Conservation (phyloP, 2,797 vertebrate species). For the Pseudochromis fuscus region DNA sequence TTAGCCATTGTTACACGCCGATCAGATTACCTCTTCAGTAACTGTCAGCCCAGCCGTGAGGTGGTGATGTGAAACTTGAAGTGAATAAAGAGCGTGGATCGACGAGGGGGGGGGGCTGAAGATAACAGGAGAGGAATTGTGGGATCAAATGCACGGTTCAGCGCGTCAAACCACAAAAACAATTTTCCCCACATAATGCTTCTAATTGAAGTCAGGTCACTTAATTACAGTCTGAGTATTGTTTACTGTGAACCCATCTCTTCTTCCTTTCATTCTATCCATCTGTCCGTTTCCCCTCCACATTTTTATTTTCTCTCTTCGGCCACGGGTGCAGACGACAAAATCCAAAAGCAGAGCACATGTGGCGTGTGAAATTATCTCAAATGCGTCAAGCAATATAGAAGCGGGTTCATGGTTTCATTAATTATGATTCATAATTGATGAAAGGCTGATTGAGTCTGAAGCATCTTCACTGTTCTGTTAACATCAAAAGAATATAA, state of each 20-base stretch:
- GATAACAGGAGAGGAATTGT: slow-evolving; percentile 62
- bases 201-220: slow-evolving; percentile 76
- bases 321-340: too few relatives aligned
- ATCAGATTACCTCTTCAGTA: slow-evolving; percentile 70
- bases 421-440: slow-evolving; percentile 23
- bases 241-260: slow-evolving; percentile 66
- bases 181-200: slow-evolving; percentile 68
- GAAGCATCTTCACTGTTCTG: neutral
- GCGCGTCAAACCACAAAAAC: slow-evolving; percentile 67
- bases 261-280: slow-evolving; percentile 51
- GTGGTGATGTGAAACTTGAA: slow-evolving; percentile 52
- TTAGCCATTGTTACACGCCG: slow-evolving; percentile 64
- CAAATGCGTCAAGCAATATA: slow-evolving; percentile 10
- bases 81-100: slow-evolving; percentile 54
- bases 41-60: slow-evolving; percentile 57
- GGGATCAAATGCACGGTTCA: slow-evolving; percentile 65
- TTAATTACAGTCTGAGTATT: slow-evolving; percentile 74
- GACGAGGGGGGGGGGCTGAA: slow-evolving; percentile 35
- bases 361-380: too few relatives aligned
- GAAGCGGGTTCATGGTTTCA: neutral
- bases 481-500: slow-evolving; percentile 25
- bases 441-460: slow-evolving; percentile 20
- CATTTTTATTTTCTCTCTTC: slow-evolving; percentile 35
- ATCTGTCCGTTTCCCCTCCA: slow-evolving; percentile 56
- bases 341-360: too few relatives aligned